Conservation (phyloP, 1,140 invertebrate species). For the Lysiphlebus fabarum region DNA sequence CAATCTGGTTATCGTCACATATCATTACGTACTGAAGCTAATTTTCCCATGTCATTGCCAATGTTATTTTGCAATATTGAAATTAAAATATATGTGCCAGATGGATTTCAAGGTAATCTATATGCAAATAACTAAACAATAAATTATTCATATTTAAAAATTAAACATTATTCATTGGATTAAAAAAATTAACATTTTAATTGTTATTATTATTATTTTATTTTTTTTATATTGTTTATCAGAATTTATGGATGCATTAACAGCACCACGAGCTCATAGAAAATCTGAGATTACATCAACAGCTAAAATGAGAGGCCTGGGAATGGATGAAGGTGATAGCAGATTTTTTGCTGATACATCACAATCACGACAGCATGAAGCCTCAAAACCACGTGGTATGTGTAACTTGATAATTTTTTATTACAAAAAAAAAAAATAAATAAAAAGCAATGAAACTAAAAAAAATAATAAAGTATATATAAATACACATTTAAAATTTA, state of each 20-base stretch:
- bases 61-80: constrained; percentile 99
- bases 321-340: constrained; percentile 49
- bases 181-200: too few species aligned
- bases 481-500: constrained; percentile 19
- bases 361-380: constrained; percentile 43
- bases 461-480: too few species aligned
- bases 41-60: constrained; percentile 97
- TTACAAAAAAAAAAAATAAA: constrained; percentile 1
- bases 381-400: constrained; percentile 46
- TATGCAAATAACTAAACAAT: too few species aligned
- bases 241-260: constrained; percentile 97
- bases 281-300: constrained; percentile 46
- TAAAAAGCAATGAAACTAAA: neutral
- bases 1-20: constrained; percentile 98
- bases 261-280: constrained; percentile 87
- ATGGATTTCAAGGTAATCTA: constrained; percentile 87
- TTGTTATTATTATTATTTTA: neutral
- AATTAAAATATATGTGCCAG: constrained; percentile 99
- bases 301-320: constrained; percentile 47
- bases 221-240: constrained; percentile 27
- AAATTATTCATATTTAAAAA: constrained; percentile 1
- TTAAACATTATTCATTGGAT: too few species aligned
- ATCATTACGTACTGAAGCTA: constrained; percentile 94
- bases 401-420: constrained; percentile 10
- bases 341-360: constrained; percentile 41